Conservation (phyloP, 2,888 invertebrate species). For the Poecilobothrus nobilitatus region DNA sequence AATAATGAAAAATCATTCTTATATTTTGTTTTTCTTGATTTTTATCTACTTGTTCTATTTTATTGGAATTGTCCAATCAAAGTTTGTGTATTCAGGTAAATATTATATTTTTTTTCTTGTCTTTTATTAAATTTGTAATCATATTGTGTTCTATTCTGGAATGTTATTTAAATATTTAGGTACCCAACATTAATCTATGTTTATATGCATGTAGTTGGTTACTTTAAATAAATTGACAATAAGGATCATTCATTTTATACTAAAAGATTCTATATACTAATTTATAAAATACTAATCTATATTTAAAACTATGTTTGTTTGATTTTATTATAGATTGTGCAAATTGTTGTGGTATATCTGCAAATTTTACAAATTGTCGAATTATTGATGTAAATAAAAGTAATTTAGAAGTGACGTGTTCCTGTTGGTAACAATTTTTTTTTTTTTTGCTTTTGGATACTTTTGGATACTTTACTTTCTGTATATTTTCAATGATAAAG, state of each 20-base stretch:
- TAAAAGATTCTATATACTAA: too few species aligned
- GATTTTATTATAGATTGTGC: neutral
- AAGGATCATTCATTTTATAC: too few species aligned
- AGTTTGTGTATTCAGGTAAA: conserved; percentile 7
- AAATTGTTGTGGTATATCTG: neutral
- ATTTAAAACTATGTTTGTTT: neutral
- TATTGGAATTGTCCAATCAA: conserved; percentile 10
- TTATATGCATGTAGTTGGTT: too few species aligned
- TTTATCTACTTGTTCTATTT: neutral
- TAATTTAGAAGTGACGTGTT: neutral
- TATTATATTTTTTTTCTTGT: neutral
- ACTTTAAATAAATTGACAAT: too few species aligned
- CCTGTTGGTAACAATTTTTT: neutral
- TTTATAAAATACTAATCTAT: neutral
- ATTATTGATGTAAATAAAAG: neutral
- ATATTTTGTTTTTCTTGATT: neutral
- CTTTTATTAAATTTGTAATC: too few species aligned
- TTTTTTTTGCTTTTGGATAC: too few species aligned
- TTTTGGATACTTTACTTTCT: too few species aligned
- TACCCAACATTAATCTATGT: too few species aligned
- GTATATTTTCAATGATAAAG: too few species aligned
- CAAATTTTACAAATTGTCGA: neutral
- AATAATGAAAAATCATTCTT: conserved; percentile 9
- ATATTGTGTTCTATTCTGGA: too few species aligned
- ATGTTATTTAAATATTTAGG: too few species aligned